Evolutionary conservation across 2,113 vertebrate species (phyloP).

Genomic region (Mustela nigripes): DNA sequence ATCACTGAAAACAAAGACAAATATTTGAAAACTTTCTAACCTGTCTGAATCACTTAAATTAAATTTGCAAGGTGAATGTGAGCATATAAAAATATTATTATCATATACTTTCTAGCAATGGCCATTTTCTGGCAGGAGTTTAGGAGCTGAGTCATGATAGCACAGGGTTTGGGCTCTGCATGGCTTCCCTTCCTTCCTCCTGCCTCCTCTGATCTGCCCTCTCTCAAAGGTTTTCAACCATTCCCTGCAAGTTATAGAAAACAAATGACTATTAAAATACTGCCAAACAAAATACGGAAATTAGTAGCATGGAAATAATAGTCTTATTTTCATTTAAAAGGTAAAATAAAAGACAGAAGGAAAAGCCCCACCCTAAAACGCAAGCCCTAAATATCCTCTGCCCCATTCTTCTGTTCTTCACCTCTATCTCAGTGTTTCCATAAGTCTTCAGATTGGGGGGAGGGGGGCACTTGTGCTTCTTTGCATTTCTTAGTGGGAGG

Average conservation of each 20-base stretch:
- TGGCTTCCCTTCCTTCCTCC: neutral
- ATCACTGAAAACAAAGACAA: constrained; percentile 26
- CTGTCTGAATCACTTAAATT: neutral
- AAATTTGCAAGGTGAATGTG: neutral
- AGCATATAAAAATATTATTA: neutral
- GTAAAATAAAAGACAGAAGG: constrained; percentile 19
- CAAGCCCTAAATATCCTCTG: neutral
- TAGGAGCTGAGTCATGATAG: neutral
- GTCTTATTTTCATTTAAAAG: constrained; percentile 18
- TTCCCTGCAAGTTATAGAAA: neutral
- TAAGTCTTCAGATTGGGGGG: constrained; percentile 1
- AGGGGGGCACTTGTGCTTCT: neutral
- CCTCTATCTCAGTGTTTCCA: constrained; percentile 46
- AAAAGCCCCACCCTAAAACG: neutral
- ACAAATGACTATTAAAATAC: neutral
- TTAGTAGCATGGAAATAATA: neutral
- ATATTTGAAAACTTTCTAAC: neutral
- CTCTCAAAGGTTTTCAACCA: neutral
- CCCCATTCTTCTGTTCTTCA: neutral
- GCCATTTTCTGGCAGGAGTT: neutral
- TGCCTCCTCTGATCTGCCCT: neutral
- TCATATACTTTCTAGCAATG: neutral
- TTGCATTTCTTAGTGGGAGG: constrained; percentile 64
- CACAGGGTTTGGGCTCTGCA: neutral
- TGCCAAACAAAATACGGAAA: neutral